Percentiles rank a stretch among this genome's conserved stretches.
phyloP scores from a whole-genome alignment of 1,140 invertebrate genomes.

The Eubasilissa regina region DNA sequence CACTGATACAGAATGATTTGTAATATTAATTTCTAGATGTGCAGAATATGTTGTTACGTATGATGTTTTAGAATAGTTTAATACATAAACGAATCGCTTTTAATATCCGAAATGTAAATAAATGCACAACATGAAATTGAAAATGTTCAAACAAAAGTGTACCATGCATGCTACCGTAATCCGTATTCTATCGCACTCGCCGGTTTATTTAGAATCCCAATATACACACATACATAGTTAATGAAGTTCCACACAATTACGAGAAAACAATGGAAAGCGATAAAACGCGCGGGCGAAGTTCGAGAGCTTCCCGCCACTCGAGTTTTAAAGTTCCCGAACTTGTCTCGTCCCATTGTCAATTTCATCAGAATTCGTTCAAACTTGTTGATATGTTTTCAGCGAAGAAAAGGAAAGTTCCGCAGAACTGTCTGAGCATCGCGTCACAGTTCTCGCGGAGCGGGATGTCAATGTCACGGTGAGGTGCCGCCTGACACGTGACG shows the following conservation, averaged over 20 bases:
- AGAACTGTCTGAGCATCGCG: constrained; percentile 3
- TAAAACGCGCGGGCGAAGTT: constrained; percentile 15
- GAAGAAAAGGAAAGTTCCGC: constrained; percentile 39
- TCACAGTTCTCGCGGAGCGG: not conserved
- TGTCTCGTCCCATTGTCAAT: constrained; percentile 38
- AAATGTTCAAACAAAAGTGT: too few species aligned
- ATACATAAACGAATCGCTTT: too few species aligned
- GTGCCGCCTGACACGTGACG: not conserved
- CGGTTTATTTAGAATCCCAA: too few species aligned
- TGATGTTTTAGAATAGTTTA: too few species aligned
- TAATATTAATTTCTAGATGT: too few species aligned
- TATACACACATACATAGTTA: too few species aligned
- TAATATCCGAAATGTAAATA: too few species aligned
- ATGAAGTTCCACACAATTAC: not conserved
- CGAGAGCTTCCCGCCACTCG: not conserved
- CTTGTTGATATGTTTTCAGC: constrained; percentile 47
- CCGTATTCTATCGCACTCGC: too few species aligned
- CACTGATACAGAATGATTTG: too few species aligned
- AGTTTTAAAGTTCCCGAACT: constrained; percentile 39
- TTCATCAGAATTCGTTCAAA: constrained; percentile 39
- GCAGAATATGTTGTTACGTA: too few species aligned
- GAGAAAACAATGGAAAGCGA: constrained; percentile 13
- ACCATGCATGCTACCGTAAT: too few species aligned
- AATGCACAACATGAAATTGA: too few species aligned
- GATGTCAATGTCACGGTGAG: not conserved